Evolutionary conservation across 2,113 vertebrate genomes (phyloP).

Genomic region (Pogonocichla stellata): DNA sequence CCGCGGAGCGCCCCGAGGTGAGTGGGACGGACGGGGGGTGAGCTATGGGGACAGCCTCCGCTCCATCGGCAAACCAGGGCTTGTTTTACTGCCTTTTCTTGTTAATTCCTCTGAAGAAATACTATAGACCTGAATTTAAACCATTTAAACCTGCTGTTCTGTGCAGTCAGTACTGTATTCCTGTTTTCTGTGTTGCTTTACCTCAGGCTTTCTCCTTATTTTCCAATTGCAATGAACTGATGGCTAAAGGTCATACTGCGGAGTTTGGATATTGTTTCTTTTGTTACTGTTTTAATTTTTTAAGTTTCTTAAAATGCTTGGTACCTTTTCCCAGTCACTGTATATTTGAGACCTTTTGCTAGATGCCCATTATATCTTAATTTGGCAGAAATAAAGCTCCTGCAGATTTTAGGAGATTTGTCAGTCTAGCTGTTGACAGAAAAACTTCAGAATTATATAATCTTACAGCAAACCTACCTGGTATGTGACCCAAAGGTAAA

Average conservation of each 20-base stretch:
- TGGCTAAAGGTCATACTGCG: background rate
- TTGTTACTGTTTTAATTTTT: background rate
- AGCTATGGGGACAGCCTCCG: rapidly evolving
- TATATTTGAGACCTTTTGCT: background rate
- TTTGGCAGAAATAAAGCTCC: background rate
- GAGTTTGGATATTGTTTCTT: background rate
- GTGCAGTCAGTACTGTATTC: rapidly evolving
- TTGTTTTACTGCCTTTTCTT: background rate
- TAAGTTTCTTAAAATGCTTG: background rate
- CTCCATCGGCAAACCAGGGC: rapidly evolving
- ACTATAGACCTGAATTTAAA: rapidly evolving
- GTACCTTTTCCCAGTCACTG: background rate
- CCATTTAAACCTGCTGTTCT: rapidly evolving
- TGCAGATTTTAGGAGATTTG: background rate
- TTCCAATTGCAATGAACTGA: background rate
- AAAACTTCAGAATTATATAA: background rate
- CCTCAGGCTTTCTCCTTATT: background rate
- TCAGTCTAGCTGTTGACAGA: background rate
- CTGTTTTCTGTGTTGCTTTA: background rate
- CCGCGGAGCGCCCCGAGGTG: background rate
- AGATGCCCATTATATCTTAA: background rate
- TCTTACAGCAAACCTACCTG: background rate
- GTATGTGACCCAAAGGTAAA: background rate
- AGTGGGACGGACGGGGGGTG: background rate
- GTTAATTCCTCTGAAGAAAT: background rate